These are phyloP conservation scores for Sciaenops ocellatus DNA, from an alignment of 2,797 vertebrate species.

Conservation along the genomic window DNA sequence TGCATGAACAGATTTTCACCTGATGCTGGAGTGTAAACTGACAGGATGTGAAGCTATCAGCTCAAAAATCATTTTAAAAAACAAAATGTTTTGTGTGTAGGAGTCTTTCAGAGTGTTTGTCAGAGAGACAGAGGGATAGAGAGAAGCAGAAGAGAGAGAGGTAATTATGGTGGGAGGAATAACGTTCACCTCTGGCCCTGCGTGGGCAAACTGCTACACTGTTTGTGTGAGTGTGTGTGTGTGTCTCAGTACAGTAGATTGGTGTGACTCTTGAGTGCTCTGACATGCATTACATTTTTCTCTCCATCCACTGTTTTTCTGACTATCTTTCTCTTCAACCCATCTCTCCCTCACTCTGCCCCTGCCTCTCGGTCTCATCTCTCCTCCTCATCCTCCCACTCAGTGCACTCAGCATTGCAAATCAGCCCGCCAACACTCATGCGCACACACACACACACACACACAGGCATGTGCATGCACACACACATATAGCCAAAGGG, in stretches of 20 bases:
- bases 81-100: slow-evolving; percentile 70
- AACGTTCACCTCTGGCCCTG: slow-evolving; percentile 71
- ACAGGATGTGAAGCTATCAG: slow-evolving; percentile 12
- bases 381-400: slow-evolving; percentile 81
- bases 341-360: slow-evolving; percentile 65
- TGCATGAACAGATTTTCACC: slow-evolving; percentile 2
- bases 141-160: slow-evolving; percentile 67
- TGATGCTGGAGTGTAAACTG: slow-evolving; percentile 11
- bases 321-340: slow-evolving; percentile 57
- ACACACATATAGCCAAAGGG: slow-evolving; percentile 45
- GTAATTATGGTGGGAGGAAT: slow-evolving; percentile 80
- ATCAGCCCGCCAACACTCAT: slow-evolving; percentile 73
- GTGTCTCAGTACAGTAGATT: slow-evolving; percentile 58
- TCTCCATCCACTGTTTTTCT: slow-evolving; percentile 64
- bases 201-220: slow-evolving; percentile 70
- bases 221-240: slow-evolving; percentile 37
- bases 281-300: slow-evolving; percentile 68
- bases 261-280: slow-evolving; percentile 65
- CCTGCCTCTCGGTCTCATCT: slow-evolving; percentile 74
- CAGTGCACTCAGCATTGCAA: slow-evolving; percentile 80
- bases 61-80: slow-evolving; percentile 44
- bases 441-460: slow-evolving; percentile 15
- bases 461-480: slow-evolving; percentile 3
- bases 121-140: slow-evolving; percentile 64
- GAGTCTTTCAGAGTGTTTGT: slow-evolving; percentile 67